A percentile compares a stretch with the other conserved stretches of the same genome.
Conservation (phyloP, 2,797 vertebrate species). For the Myotis pilosus region DNA sequence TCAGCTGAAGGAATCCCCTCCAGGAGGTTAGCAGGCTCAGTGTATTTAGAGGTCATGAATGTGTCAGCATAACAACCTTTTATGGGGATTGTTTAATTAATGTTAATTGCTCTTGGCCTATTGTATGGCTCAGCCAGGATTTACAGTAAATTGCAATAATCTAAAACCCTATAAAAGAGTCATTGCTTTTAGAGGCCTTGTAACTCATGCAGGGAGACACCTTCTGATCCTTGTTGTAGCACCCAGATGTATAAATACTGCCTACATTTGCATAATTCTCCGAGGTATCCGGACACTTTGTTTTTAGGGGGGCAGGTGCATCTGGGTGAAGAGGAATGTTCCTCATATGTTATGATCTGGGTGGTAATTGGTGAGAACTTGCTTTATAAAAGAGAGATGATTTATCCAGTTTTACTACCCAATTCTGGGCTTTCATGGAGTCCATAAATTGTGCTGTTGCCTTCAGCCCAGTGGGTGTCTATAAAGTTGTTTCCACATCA, state of each 20-base stretch:
- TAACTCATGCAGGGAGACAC: slow-evolving; percentile 64
- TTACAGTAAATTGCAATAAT: slow-evolving; percentile 75
- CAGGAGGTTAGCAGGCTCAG: slow-evolving; percentile 57
- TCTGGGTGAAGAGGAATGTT: slow-evolving; percentile 17
- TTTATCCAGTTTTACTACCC: slow-evolving; percentile 63
- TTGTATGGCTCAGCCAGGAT: slow-evolving; percentile 69
- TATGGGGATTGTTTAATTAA: slow-evolving; percentile 79
- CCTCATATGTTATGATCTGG: neutral
- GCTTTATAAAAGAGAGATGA: slow-evolving; percentile 65
- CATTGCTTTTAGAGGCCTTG: slow-evolving; percentile 63
- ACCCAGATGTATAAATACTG: slow-evolving; percentile 40
- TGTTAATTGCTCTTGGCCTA: slow-evolving; percentile 72
- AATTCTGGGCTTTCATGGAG: slow-evolving; percentile 53
- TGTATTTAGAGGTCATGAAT: slow-evolving; percentile 74
- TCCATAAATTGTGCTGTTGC: slow-evolving; percentile 68
- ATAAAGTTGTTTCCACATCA: neutral
- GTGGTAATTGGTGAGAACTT: slow-evolving; percentile 56
- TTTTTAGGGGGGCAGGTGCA: neutral
- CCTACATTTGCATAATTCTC: slow-evolving; percentile 68
- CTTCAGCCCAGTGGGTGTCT: slow-evolving; percentile 36
- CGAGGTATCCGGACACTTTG: neutral
- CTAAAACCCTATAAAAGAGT: slow-evolving; percentile 62
- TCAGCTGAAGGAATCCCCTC: neutral
- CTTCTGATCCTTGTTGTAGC: slow-evolving; percentile 39
- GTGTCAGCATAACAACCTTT: slow-evolving; percentile 61